Evolutionary conservation across 2,888 invertebrate genomes (phyloP), one percentile per base, ranked within the genome.

Genomic region (Eugnorisma glareosa): DNA sequence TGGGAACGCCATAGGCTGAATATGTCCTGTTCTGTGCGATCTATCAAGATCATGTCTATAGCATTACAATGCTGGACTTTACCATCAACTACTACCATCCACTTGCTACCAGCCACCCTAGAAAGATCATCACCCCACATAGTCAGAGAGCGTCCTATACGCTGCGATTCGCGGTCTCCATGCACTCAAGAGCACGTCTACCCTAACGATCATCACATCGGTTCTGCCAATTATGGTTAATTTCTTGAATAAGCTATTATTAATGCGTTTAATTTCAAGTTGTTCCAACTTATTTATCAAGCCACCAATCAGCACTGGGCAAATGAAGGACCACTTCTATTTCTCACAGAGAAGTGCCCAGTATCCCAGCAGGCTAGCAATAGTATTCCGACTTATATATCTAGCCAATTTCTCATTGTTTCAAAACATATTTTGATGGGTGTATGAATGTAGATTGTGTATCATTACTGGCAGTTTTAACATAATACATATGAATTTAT

Each of bases 401-500:
- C 18, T 18, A 64, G 24, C 18, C 15, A 24, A 78, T 48, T 31
- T 64, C 18, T 8, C 10, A 8, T 31, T 7, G 18, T 28, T 28
- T 28, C n/a, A 28, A 75, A 68, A 82, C 28, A 28, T 82, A 35
- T 77, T 82, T 66, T 67, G n/a, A 37, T 37, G 15, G n/a, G 8
- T 73, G 73, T 61, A 66, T 67, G 37, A 67, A 74, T 67, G 63
- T 54, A 79, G 66, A 75, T 75, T 79, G n/a, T 15, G 73, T 73
- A 73, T 86, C 71, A 79, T 84, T 83, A 86, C 75, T 10, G 51
- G 1, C 48, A 43, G 31, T 31, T 79, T 85, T 85, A 77, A 75
- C 54, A 69, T 77, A 73, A 84, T 81, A 72, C 78, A 61, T 73
- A 77, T 75, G 83, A 83, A 86, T 81, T 79, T 82, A 80, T 85